Conservation (phyloP, 2,113 vertebrate genomes). For the Montifringilla adamsi region DNA sequence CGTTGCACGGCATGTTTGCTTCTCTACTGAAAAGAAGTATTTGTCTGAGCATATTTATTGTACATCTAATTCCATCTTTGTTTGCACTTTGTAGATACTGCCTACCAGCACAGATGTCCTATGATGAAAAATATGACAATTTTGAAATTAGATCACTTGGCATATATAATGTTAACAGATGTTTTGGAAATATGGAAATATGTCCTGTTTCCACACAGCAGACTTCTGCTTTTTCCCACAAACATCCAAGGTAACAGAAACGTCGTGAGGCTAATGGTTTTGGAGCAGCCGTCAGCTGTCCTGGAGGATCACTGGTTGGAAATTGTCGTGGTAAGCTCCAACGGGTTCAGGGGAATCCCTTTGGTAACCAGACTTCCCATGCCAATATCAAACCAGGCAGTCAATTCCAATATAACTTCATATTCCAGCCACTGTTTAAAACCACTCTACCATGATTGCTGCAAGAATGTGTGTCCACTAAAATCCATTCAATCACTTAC, state of each 20-base stretch:
- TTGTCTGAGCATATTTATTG: conserved; percentile 33
- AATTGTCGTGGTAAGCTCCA: neutral
- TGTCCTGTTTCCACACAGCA: neutral
- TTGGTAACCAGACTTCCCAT: neutral
- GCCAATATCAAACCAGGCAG: neutral
- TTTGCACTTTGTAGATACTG: conserved; percentile 43
- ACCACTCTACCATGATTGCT: neutral
- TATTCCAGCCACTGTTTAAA: neutral
- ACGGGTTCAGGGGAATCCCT: neutral
- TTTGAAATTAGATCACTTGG: conserved; percentile 20
- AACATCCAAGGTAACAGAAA: neutral
- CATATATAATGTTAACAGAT: conserved; percentile 47
- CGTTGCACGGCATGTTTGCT: neutral
- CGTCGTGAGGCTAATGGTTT: neutral
- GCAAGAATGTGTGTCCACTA: neutral
- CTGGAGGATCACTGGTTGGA: neutral
- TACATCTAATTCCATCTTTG: conserved; percentile 32
- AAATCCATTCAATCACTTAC: neutral
- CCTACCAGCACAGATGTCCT: conserved; percentile 54
- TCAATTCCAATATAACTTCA: neutral
- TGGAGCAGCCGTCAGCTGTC: neutral
- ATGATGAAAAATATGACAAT: conserved; percentile 59
- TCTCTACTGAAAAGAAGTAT: neutral
- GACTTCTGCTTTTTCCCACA: neutral
- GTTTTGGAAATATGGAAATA: conserved; percentile 57